These are phyloP conservation scores for Caenorhabditis uteleia DNA, from an alignment of 2,888 invertebrate genomes.

Conservation along the genomic window DNA sequence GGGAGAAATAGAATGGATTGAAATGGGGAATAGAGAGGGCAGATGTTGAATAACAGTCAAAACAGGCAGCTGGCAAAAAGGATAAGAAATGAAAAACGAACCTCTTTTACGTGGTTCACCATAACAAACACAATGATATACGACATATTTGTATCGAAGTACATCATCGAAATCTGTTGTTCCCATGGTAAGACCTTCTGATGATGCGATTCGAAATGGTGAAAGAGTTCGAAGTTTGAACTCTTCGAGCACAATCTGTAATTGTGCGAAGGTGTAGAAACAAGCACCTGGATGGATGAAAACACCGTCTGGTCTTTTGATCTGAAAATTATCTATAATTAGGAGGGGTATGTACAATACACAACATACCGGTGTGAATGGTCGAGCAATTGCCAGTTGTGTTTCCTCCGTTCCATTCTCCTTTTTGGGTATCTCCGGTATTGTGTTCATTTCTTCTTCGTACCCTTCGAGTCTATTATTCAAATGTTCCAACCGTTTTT, in stretches of 20 bases:
- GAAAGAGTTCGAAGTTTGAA: constrained; percentile 60
- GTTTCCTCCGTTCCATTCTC: too few species aligned
- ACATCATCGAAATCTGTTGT: constrained; percentile 37
- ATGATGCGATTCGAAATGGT: constrained; percentile 65
- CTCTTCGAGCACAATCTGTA: constrained; percentile 53
- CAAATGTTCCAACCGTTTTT: too few species aligned
- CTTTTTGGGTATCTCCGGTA: too few species aligned
- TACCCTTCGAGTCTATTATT: too few species aligned
- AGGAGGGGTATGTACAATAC: too few species aligned
- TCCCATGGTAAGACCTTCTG: constrained; percentile 55
- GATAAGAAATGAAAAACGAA: constrained; percentile 12
- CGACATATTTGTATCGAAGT: constrained; percentile 66
- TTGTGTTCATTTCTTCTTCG: too few species aligned
- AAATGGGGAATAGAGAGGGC: too few species aligned
- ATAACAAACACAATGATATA: constrained; percentile 67
- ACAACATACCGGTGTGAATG: too few species aligned
- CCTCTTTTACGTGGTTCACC: constrained; percentile 67
- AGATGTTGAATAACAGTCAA: neutral
- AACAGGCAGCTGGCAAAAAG: neutral
- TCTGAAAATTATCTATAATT: too few species aligned
- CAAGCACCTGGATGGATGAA: constrained; percentile 33
- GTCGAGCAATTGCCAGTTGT: too few species aligned
- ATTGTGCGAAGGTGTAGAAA: constrained; percentile 52
- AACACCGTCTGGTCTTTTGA: too few species aligned
- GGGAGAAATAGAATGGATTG: too few species aligned